Evolutionary conservation across 2,113 vertebrate species (phyloP), one percentile per base, ranked within the genome.

Genomic region (Nymphicus hollandicus): DNA sequence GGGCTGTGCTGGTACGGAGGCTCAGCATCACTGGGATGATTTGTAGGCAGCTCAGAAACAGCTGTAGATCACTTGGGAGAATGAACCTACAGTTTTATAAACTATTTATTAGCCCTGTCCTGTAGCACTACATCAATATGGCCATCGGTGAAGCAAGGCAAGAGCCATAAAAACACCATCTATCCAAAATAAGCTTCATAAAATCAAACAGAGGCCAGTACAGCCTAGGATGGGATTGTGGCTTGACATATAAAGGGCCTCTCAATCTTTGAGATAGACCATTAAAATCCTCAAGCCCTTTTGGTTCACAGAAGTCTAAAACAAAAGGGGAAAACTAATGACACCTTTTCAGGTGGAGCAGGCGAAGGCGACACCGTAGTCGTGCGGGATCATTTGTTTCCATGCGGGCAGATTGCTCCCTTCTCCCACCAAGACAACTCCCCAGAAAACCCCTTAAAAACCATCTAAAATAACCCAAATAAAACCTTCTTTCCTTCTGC

Each of bases 41-140:
- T 97, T 93, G 91, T 92, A 97, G 95, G 89, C 90, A 69, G 81
- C 50, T 93, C 96, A 94, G 84, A 95, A n/a, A 17, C 95, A 92
- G 94, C 93, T 91, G 96, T 96, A 84, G 86, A 96, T 98, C 96
- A 91, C 93, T 82, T 85, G 84, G 84, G 95, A 97, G 97, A 98
- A 97, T 89, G 94, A 97, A 94, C 96, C 97, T 94, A 83, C 91
- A 86, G 86, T 97, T 98, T 97, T 98, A 97, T 98, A 97, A 98
- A 98, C 97, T 98, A 97, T 98, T 98, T 98, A 98, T 98, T 97
- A 98, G 97, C 85, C 95, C 95, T 91, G 27, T 98, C 97, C 97
- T 96, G 97, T 90, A 95, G 95, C 86, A 97, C 88, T 66, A 95
- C 97, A 97, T 98, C 97, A 96, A 97, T 97, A 98, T 93, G 96